phyloP scores from a whole-genome alignment of 1,140 invertebrate genomes.

The Leptinotarsa undecemlineata region DNA sequence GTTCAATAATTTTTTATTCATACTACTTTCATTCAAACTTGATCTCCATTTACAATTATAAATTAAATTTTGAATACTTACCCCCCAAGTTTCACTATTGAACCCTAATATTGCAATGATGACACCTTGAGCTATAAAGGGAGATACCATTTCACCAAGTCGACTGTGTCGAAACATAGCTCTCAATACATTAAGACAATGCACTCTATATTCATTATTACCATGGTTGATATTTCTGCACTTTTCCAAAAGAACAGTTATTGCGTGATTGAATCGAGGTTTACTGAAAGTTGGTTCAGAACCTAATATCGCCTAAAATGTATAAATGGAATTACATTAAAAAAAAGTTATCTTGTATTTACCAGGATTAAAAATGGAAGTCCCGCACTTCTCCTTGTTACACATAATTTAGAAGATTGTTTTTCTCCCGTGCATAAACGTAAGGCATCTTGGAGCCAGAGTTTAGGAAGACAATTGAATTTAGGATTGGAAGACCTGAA shows the following conservation, averaged over 20 bases:
- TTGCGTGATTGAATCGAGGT: slow-evolving; percentile 65
- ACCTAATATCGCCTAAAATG: slow-evolving; percentile 68
- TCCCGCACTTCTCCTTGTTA: slow-evolving; percentile 82
- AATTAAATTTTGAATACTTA: slow-evolving; percentile 50
- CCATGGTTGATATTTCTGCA: slow-evolving; percentile 43
- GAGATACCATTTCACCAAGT: slow-evolving; percentile 72
- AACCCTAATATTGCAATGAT: slow-evolving; percentile 76
- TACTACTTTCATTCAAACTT: no score
- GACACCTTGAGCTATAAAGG: slow-evolving; percentile 74
- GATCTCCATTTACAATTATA: no score
- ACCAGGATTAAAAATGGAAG: slow-evolving; percentile 40
- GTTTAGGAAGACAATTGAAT: slow-evolving; percentile 37
- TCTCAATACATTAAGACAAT: slow-evolving; percentile 85
- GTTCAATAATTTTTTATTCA: no score
- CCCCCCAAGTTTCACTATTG: slow-evolving; percentile 75
- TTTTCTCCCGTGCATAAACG: slow-evolving; percentile 42
- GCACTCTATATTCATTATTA: slow-evolving; percentile 64
- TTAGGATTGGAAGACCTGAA: slow-evolving; percentile 34
- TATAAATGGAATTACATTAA: background rate
- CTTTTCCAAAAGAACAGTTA: slow-evolving; percentile 62
- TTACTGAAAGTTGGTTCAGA: slow-evolving; percentile 66
- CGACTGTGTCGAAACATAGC: slow-evolving; percentile 77
- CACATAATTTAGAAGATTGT: slow-evolving; percentile 62
- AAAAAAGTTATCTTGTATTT: slow-evolving; percentile 8
- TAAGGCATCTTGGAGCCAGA: slow-evolving; percentile 69